Base-by-base conservation (phyloP, 1,140 invertebrate genomes). In the Armadillidium nasatum region DNA sequence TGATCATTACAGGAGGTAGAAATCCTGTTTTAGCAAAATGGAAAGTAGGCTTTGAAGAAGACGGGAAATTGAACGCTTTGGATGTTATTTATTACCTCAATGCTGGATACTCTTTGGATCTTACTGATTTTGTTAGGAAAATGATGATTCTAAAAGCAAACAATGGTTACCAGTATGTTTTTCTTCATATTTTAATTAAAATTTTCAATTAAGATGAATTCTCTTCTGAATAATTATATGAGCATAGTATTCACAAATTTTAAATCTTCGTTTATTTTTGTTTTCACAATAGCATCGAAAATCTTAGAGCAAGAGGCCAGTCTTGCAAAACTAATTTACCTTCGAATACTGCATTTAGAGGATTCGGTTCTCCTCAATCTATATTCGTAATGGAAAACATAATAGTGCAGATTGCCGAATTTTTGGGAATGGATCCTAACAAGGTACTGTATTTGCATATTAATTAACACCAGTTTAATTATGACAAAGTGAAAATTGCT, bases 11-110 rank as follows among this genome's bases (percentile, higher is more conserved):
- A 0, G 96, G 95, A 4, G 91, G 89, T 2, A 87, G 96, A 81
- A 94, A 97, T 88, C 94, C 96, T 0, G 96, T 96, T 84, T 86
- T 91, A 9, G 90, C 89, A 22, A 91, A 91, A 83, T 98, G 96
- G 81, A 95, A 94, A 87, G 88, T 93, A 72, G 94, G 90, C 23
- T 93, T 93, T 82, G 90, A 87, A 60, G 87, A 89, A 46, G 86
- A 89, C 78, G 94, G 94, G 2, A 88, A 89, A 76, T 88, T 97
- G 22, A 87, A 89, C 69, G 93, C 88, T 10, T 86, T 90, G 15
- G 87, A 91, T 70, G 85, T 93, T 6, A 84, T 92, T 72, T 87
- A 95, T 71, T 96, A 94, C 82, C 89, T 87, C 71, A 97, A 97
- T 85, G 91, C 87, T 44, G 95, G 95, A 33, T 92, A 89, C 84